Evolutionary conservation across 2,113 vertebrate species (phyloP).

Genomic region (Pangasianodon gigas): DNA sequence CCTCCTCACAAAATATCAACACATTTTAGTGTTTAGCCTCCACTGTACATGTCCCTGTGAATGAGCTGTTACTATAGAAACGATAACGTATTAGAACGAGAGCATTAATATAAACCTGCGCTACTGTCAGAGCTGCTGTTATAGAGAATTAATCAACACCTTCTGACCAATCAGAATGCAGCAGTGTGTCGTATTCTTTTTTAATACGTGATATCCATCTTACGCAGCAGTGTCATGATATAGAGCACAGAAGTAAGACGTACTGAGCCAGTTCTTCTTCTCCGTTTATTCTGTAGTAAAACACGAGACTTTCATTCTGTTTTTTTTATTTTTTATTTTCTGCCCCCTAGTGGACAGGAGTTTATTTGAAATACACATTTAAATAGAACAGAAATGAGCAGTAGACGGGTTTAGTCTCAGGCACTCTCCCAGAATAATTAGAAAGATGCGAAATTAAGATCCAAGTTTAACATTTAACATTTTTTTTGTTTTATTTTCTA

Average conservation of each 20-base stretch:
- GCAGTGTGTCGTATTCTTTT: neutral
- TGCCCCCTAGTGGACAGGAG: neutral
- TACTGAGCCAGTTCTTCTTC: neutral
- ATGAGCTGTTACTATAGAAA: neutral
- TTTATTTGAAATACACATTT: slow-evolving; percentile 43
- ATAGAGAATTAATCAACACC: neutral
- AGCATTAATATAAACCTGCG: neutral
- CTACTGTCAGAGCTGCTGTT: neutral
- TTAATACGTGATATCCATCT: neutral
- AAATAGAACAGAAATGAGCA: slow-evolving; percentile 25
- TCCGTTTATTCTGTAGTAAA: neutral
- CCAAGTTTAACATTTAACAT: slow-evolving; percentile 18
- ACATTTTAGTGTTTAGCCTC: too few species aligned
- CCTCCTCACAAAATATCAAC: too few species aligned
- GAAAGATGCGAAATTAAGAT: slow-evolving; percentile 55
- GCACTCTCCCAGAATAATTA: neutral
- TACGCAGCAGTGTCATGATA: neutral
- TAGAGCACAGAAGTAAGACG: neutral
- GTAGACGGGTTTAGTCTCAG: neutral
- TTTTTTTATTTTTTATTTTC: neutral
- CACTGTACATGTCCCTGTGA: too few species aligned
- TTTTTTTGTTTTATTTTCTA: slow-evolving; percentile 59
- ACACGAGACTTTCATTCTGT: neutral
- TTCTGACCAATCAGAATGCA: neutral
- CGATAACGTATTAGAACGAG: neutral